Evolutionary conservation across 2,113 vertebrate species (phyloP).

Genomic region (Clarias magur): DNA sequence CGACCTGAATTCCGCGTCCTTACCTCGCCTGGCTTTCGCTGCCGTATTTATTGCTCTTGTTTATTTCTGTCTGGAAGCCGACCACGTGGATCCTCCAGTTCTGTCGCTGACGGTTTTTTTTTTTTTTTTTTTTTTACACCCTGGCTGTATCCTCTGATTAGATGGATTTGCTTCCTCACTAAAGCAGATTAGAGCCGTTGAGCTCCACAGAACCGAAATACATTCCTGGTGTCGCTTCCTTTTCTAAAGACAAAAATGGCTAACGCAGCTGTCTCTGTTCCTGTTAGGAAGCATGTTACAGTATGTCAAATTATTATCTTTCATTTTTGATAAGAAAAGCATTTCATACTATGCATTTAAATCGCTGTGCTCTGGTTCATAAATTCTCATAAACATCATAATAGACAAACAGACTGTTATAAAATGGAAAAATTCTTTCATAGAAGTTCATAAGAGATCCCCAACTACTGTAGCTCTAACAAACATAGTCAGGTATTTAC

Average conservation of each 20-base stretch:
- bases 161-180: conserved; percentile 59
- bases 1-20: not conserved
- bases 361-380: not conserved
- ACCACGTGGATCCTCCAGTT: not conserved
- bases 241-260: not conserved
- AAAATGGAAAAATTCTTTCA: no score
- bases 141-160: conserved; percentile 42
- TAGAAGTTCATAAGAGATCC: no score
- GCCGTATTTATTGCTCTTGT: not conserved
- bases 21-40: not conserved
- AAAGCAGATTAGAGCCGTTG: conserved; percentile 59
- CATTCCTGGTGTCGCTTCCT: conserved; percentile 25
- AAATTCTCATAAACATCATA: not conserved
- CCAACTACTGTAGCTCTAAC: not conserved
- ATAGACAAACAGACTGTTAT: not conserved
- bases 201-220: conserved; percentile 45
- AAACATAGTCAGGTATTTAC: not conserved
- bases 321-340: not conserved
- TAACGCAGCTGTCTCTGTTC: not conserved
- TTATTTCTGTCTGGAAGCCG: not conserved
- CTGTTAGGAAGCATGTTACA: not conserved
- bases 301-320: not conserved
- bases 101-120: not conserved
- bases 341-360: not conserved
- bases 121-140: not conserved